Evolutionary conservation across 2,113 vertebrate genomes (phyloP), one percentile per base, ranked within the genome.

Genomic region (Microcebus lehilahytsara): DNA sequence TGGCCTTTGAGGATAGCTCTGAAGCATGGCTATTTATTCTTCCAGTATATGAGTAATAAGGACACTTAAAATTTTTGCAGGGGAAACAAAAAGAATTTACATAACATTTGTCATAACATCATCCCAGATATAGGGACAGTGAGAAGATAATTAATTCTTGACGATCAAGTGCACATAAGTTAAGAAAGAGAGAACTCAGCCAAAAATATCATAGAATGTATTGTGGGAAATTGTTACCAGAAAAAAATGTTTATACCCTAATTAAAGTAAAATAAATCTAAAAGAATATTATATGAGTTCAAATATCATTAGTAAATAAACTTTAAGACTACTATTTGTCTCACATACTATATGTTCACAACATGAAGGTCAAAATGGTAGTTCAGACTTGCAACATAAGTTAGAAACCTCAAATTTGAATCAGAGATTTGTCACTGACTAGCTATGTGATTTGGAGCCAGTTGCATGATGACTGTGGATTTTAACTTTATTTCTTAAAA

Each of bases 11-110:
- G 56, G 66, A 85, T 17, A 85, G 13, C 56, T 92, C 17, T 85
- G 67, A 96, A 91, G 30, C 51, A 23, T 64, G 49, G 2, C 22
- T 83, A 32, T 92, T 81, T 91, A 91, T 84, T 91, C 81, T 37
- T 53, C 58, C 62, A 62, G 8, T 69, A 89, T 86, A 17, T 79
- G 69, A 94, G 72, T 94, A 96, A 90, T 64, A 74, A 96, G n/a
- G 56, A 85, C 60, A 62, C 19, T 85, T 67, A 84, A 96, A 90
- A 91, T 74, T 91, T 23, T 75, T 77, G 23, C 49, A 89, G 40
- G 58, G 2, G 37, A 95, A 94, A 90, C 64, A 93, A 88, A 81
- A 95, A 88, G 23, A 75, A 96, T 93, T 96, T 83, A 84, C 14
- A 67, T 92, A 94, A 6, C 51, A 67, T 86, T 40, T 96, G 17